Evolutionary conservation across 1,140 invertebrate genomes (phyloP).

Genomic region (Lasaia peninsularis): DNA sequence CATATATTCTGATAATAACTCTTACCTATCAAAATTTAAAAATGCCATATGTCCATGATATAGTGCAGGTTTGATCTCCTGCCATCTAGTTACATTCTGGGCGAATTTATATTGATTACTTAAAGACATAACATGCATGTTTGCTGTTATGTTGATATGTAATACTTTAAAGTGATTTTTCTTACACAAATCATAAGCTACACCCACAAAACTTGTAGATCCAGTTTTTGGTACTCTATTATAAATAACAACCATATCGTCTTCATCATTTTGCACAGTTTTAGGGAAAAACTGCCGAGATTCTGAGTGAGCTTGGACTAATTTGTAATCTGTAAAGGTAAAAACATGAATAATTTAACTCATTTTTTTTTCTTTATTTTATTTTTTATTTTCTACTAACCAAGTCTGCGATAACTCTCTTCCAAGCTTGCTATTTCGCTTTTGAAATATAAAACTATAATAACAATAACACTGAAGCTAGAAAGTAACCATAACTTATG

Average conservation of each 20-base stretch:
- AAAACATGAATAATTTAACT: background rate
- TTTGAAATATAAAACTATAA: conserved; percentile 68
- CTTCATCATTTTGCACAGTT: conserved; percentile 58
- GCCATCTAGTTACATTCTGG: conserved; percentile 93
- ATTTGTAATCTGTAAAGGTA: conserved; percentile 62
- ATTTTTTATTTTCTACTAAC: conserved; percentile 34
- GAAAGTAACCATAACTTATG: conserved; percentile 68
- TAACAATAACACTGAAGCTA: conserved; percentile 61
- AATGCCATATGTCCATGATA: conserved; percentile 98
- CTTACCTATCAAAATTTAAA: conserved; percentile 93
- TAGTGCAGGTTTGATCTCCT: conserved; percentile 91
- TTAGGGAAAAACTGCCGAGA: conserved; percentile 57
- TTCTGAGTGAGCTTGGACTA: conserved; percentile 50
- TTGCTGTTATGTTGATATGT: conserved; percentile 97
- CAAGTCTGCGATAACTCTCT: conserved; percentile 55
- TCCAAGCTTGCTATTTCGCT: conserved; percentile 62
- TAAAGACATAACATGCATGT: conserved; percentile 94
- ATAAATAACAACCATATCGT: conserved; percentile 91
- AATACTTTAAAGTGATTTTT: conserved; percentile 91
- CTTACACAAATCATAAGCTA: conserved; percentile 97
- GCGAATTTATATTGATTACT: conserved; percentile 95
- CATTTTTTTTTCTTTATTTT: background rate
- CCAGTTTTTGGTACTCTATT: conserved; percentile 99
- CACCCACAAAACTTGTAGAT: conserved; percentile 97
- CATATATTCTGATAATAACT: conserved; percentile 8